These are phyloP conservation scores for Sebastes cheni DNA, from an alignment of 2,797 vertebrate genomes.

Conservation along the genomic window DNA sequence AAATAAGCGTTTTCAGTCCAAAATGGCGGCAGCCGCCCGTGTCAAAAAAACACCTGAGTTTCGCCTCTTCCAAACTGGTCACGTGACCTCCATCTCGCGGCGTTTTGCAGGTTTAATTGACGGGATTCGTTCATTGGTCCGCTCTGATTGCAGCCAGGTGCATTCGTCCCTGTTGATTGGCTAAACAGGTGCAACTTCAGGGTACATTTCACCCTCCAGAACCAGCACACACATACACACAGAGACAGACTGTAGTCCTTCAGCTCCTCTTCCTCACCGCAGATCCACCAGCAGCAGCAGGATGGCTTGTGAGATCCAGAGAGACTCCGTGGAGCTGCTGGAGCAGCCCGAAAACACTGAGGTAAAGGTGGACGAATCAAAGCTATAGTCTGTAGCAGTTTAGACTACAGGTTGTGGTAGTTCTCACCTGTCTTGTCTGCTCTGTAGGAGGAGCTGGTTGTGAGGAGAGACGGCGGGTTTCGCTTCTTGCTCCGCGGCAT, in stretches of 20 bases:
- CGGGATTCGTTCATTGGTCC: slow-evolving; percentile 35
- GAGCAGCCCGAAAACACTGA: slow-evolving; percentile 31
- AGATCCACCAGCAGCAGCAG: slow-evolving; percentile 25
- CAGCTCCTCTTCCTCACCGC: accelerated
- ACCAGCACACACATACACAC: accelerated
- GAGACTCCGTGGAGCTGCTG: slow-evolving; percentile 11
- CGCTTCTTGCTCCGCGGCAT: slow-evolving; percentile 66
- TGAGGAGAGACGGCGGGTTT: slow-evolving; percentile 58
- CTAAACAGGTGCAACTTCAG: not conserved
- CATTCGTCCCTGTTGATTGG: slow-evolving; percentile 62
- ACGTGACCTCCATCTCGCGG: not conserved
- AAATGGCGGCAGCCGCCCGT: too few species aligned
- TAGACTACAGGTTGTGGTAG: not conserved
- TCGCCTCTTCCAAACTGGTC: not conserved
- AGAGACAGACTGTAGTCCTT: accelerated
- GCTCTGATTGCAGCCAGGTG: slow-evolving; percentile 51
- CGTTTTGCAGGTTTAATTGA: slow-evolving; percentile 57
- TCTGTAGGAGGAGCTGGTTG: slow-evolving; percentile 58
- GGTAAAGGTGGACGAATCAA: slow-evolving; percentile 24
- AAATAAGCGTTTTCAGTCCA: too few species aligned
- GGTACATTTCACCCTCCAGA: slow-evolving; percentile 47
- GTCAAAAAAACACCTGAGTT: too few species aligned
- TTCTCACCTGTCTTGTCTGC: not conserved
- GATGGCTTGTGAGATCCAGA: slow-evolving; percentile 60
- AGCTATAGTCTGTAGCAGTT: accelerated